These are phyloP conservation scores for Diaperis boleti DNA, from an alignment of 2,888 invertebrate genomes.

Conservation along the genomic window DNA sequence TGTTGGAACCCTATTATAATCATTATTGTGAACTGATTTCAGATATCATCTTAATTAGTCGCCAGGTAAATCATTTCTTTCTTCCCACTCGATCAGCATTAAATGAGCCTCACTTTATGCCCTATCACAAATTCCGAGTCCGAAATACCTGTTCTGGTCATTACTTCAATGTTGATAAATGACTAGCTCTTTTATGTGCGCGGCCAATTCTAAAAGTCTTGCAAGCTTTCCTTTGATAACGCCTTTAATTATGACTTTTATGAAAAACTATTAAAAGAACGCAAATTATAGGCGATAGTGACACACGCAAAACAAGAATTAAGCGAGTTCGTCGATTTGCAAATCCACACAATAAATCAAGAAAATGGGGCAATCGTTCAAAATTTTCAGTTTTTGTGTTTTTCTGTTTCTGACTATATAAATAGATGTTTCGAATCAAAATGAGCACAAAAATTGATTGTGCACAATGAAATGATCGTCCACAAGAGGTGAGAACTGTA, in stretches of 20 bases:
- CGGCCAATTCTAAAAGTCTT: not conserved
- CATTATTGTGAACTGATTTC: conserved; percentile 34
- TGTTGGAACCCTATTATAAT: conserved; percentile 31
- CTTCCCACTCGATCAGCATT: conserved; percentile 36
- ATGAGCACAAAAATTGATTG: conserved; percentile 29
- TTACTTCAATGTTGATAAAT: not conserved
- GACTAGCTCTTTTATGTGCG: too few species aligned
- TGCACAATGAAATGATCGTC: conserved; percentile 33
- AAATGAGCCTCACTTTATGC: conserved; percentile 29
- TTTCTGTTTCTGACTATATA: conserved; percentile 22
- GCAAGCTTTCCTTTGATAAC: conserved; percentile 5
- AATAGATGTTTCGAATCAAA: not conserved
- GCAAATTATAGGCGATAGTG: conserved; percentile 11
- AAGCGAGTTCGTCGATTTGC: conserved; percentile 29
- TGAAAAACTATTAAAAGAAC: conserved; percentile 8
- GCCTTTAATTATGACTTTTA: not conserved
- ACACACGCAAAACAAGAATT: conserved; percentile 27
- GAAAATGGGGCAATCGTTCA: conserved; percentile 22
- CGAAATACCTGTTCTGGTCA: conserved; percentile 4
- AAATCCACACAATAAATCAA: conserved; percentile 30
- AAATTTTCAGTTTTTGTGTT: conserved; percentile 32
- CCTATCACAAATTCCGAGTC: conserved; percentile 4
- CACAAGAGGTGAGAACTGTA: conserved; percentile 36
- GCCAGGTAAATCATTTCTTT: conserved; percentile 39
- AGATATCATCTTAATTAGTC: conserved; percentile 43